Evolutionary conservation across 2,797 vertebrate species (phyloP), one percentile per base, ranked within the genome.

Genomic region (Eospalax fontanierii): DNA sequence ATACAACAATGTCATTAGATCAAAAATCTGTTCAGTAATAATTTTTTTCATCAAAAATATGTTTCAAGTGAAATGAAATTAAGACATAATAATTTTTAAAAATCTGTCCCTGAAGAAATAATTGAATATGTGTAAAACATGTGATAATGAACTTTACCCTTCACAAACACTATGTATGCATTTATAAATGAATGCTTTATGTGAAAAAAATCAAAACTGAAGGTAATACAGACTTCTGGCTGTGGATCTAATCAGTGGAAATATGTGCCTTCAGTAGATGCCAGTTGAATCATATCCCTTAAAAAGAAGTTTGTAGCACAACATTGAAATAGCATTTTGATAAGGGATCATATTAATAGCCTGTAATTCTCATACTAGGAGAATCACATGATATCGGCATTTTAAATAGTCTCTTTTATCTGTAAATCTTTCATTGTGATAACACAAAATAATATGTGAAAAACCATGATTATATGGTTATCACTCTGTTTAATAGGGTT

Each of bases 401-500:
- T 94, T 96, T 94, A 92, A 59, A n/a, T 46, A 90, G 54, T 89
- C 84, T 82, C 35, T 89, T 79, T 85, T 94, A 91, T 95, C 96
- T 97, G 85, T 96, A 93, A 96, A 85, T 43, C 40, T 83, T 96
- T 96, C 16, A 54, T 87, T 94, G 54, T 89, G 61, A 74, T 74
- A 75, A 65, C 61, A 95, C 57, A 95, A 95, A 96, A 79, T 89
- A 95, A 87, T 93, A 91, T 87, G 74, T 95, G 87, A 84, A 95
- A 97, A 94, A 97, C 81, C 75, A 94, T 91, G 87, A 92, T 96
- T 95, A 89, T 95, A 90, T 90, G 65, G 74, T 95, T 97, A 96
- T 95, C 87, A 95, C 61, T 95, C 65, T 80, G 24, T 80, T 95
- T 96, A 96, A 96, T 94, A 91, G 43, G 63, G 88, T 93, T 93